Percentiles rank a stretch among this genome's conserved stretches.
phyloP scores from a whole-genome alignment of 2,797 vertebrate species.

The Steatocranus sp. region DNA sequence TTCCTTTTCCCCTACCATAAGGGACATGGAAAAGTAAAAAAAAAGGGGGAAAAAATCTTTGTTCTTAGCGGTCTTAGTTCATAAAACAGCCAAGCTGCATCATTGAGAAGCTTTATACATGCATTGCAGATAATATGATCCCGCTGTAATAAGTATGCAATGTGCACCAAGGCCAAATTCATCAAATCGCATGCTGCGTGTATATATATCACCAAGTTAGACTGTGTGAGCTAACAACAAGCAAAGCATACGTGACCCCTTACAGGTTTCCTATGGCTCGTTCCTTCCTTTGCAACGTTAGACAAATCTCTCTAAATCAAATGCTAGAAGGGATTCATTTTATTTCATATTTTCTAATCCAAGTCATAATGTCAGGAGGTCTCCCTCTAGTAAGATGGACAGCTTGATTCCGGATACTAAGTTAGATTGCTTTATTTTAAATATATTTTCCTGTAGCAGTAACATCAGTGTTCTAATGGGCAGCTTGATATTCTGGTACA shows the following conservation, averaged over 20 bases:
- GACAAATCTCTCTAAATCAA: not conserved
- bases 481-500: not conserved
- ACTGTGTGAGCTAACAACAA: not conserved
- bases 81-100: constrained; percentile 14
- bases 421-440: not conserved
- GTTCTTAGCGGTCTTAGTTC: constrained; percentile 11
- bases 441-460: not conserved
- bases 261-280: not conserved
- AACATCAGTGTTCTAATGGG: not conserved
- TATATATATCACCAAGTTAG: not conserved
- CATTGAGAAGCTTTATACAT: constrained; percentile 10
- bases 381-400: not conserved
- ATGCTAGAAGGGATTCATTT: not conserved
- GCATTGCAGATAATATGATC: constrained; percentile 27
- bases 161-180: constrained; percentile 6
- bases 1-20: not conserved
- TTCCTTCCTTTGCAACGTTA: not conserved
- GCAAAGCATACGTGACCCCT: not conserved
- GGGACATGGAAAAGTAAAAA: not conserved
- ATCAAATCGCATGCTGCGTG: constrained; percentile 4
- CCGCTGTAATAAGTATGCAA: not conserved
- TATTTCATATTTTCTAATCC: not conserved
- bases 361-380: not conserved
- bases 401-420: not conserved
- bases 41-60: not conserved